These are phyloP conservation scores for Emydura subglobosa DNA, from an alignment of 2,113 vertebrate genomes.

Conservation along the genomic window DNA sequence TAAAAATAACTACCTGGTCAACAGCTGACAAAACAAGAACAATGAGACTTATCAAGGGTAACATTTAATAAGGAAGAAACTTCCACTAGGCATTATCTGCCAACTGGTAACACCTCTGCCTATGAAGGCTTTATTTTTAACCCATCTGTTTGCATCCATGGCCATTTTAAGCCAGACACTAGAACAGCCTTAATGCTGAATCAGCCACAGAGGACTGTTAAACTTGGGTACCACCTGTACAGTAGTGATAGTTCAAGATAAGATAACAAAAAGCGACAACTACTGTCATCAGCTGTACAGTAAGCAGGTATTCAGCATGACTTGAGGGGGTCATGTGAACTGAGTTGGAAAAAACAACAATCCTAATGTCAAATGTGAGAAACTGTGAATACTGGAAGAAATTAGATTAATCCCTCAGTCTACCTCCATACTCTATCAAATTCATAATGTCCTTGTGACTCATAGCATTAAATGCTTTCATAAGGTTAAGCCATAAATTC, in stretches of 20 bases:
- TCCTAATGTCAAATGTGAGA: not conserved
- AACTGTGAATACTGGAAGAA: not conserved
- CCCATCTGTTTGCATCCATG: not conserved
- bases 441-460: not conserved
- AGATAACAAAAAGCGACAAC: not conserved
- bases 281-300: not conserved
- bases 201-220: fast-evolving
- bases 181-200: not conserved
- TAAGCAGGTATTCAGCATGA: not conserved
- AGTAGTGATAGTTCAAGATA: not conserved
- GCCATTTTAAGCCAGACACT: not conserved
- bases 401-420: not conserved
- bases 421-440: not conserved
- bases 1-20: not conserved
- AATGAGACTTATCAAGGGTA: not conserved
- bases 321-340: fast-evolving
- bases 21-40: not conserved
- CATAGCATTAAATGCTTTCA: not conserved
- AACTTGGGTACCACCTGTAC: not conserved
- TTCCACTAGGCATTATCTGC: not conserved
- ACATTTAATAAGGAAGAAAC: not conserved
- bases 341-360: not conserved
- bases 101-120: not conserved
- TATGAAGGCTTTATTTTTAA: not conserved
- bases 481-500: not conserved